These are phyloP conservation scores for Dasysyrphus albostriatus DNA, from an alignment of 2,888 invertebrate species.

Conservation along the genomic window DNA sequence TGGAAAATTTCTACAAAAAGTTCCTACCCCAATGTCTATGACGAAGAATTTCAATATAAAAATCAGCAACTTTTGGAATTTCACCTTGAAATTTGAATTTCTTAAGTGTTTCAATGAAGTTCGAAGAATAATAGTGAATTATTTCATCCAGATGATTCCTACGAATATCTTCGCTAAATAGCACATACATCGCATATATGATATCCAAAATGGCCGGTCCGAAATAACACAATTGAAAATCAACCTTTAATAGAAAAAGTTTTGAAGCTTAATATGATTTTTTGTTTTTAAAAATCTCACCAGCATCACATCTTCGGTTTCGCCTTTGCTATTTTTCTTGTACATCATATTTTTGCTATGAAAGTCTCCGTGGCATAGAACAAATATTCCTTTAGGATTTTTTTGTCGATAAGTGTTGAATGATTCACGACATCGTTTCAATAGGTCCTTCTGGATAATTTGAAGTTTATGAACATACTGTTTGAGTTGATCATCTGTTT, in stretches of 20 bases:
- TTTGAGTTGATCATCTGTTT: constrained; percentile 59
- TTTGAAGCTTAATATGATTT: too few relatives aligned
- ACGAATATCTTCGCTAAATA: constrained; percentile 18
- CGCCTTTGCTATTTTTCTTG: constrained; percentile 58
- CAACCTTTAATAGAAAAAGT: constrained; percentile 23
- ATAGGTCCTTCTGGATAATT: constrained; percentile 58
- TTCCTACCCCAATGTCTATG: constrained; percentile 45
- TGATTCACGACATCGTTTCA: constrained; percentile 36
- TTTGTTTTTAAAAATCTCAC: background rate
- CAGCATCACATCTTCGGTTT: constrained; percentile 77
- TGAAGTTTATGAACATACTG: constrained; percentile 77
- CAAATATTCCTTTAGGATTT: constrained; percentile 63
- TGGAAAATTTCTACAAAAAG: background rate
- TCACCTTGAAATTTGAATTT: constrained; percentile 25
- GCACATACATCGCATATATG: constrained; percentile 23
- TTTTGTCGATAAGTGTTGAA: constrained; percentile 3
- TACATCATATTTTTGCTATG: constrained; percentile 80
- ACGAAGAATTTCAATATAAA: constrained; percentile 28
- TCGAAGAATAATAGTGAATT: constrained; percentile 34
- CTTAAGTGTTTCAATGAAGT: constrained; percentile 40
- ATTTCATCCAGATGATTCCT: constrained; percentile 42
- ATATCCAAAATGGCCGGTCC: constrained; percentile 57
- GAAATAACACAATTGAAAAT: constrained; percentile 53
- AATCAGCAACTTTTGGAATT: constrained; percentile 41
- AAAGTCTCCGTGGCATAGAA: constrained; percentile 80